Percentiles rank a stretch among this genome's conserved stretches.
These are phyloP conservation scores for Rhynchonycteris naso DNA, from an alignment of 2,797 vertebrate species.

Conservation along the genomic window DNA sequence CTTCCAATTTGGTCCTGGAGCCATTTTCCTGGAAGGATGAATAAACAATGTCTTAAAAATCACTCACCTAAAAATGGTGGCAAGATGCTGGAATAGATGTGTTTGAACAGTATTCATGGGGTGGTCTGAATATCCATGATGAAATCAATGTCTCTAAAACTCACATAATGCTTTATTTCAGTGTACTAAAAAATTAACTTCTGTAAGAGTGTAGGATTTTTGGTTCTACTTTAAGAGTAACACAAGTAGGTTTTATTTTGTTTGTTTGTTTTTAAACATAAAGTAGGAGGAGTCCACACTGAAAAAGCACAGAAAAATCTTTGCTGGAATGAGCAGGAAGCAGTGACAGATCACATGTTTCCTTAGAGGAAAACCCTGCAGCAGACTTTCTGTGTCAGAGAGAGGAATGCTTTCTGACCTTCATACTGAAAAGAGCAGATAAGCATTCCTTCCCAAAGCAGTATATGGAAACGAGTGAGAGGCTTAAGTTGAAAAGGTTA, in stretches of 20 bases:
- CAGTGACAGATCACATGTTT: background rate
- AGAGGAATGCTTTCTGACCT: background rate
- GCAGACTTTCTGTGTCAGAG: background rate
- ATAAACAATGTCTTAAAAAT: constrained; percentile 2
- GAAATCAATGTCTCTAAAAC: background rate
- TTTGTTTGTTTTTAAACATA: background rate
- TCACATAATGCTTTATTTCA: background rate
- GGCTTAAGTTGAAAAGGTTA: background rate
- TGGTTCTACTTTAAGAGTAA: constrained; percentile 7
- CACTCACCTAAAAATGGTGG: background rate
- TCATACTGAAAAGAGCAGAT: background rate
- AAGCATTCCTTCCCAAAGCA: background rate
- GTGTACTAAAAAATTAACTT: background rate
- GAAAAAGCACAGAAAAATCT: background rate
- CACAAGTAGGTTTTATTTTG: background rate
- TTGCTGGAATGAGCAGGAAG: background rate
- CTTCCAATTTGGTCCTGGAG: background rate
- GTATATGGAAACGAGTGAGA: background rate
- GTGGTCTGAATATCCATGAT: background rate
- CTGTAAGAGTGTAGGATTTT: background rate
- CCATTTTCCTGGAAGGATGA: background rate
- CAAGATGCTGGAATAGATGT: background rate
- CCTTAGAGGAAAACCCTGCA: background rate
- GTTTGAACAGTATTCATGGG: background rate
- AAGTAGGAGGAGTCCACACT: background rate